Conservation (phyloP, 2,113 vertebrate species). For the Actenoides hombroni region DNA sequence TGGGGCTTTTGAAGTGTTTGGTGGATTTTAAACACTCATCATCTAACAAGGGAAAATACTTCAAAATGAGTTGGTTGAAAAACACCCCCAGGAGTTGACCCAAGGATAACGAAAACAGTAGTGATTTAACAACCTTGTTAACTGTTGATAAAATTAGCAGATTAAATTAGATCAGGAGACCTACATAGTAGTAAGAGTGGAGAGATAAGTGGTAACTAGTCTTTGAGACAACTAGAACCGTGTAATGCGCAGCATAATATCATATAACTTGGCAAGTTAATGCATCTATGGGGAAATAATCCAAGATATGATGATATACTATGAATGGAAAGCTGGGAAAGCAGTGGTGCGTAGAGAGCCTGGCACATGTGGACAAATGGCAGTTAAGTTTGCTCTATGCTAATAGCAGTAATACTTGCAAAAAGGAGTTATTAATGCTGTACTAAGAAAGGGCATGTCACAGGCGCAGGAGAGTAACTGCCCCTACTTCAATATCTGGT, state of each 20-base stretch:
- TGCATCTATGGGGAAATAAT: neutral
- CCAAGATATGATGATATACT: neutral
- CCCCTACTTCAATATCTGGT: neutral
- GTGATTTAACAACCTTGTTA: neutral
- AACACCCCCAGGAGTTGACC: neutral
- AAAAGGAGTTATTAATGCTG: neutral
- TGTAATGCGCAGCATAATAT: neutral
- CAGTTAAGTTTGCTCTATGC: neutral
- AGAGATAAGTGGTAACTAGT: neutral
- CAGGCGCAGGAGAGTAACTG: neutral
- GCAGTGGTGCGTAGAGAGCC: neutral
- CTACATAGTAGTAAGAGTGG: neutral
- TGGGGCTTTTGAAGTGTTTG: neutral
- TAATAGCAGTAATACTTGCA: neutral
- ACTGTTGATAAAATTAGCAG: slow-evolving; percentile 20
- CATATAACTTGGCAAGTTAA: neutral
- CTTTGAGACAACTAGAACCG: neutral
- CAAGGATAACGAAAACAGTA: neutral
- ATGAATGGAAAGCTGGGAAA: neutral
- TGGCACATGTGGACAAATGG: neutral
- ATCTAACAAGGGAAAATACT: neutral
- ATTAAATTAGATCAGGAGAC: neutral
- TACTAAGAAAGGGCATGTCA: neutral
- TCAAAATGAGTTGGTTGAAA: neutral
- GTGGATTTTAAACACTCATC: neutral